phyloP scores from a whole-genome alignment of 2,888 invertebrate genomes.

The Tetranychus truncatus region DNA sequence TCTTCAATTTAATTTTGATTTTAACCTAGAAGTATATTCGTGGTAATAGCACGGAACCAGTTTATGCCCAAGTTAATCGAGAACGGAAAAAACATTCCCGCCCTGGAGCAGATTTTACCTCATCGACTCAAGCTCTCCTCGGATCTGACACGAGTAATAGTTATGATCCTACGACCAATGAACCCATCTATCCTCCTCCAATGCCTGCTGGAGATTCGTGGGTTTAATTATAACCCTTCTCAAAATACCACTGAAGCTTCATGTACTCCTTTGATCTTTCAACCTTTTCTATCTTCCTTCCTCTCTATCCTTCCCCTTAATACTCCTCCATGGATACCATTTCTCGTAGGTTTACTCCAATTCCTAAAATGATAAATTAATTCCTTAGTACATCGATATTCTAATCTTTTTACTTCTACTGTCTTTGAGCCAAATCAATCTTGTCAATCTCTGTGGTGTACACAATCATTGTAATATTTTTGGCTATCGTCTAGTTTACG shows the following conservation, averaged over 20 bases:
- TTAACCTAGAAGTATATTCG: slow-evolving; percentile 13
- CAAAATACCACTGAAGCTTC: too few relatives aligned
- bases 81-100: slow-evolving; percentile 40
- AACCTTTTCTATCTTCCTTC: background rate
- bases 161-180: slow-evolving; percentile 18
- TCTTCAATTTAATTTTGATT: background rate
- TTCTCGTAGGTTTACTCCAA: too few relatives aligned
- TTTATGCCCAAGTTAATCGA: slow-evolving; percentile 48
- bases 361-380: too few relatives aligned
- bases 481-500: background rate
- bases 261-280: too few relatives aligned
- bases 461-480: background rate
- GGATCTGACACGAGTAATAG: slow-evolving; percentile 16
- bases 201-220: slow-evolving; percentile 28
- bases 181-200: slow-evolving; percentile 21
- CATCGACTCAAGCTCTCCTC: slow-evolving; percentile 19
- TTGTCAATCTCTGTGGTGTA: background rate
- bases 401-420: background rate
- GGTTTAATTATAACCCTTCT: slow-evolving; percentile 22
- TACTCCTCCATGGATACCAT: background rate
- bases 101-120: slow-evolving; percentile 16
- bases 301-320: background rate
- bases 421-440: background rate
- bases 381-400: background rate
- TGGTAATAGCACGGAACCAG: slow-evolving; percentile 39